phyloP scores from a whole-genome alignment of 1,140 invertebrate genomes.

The Heliconius hermathena region DNA sequence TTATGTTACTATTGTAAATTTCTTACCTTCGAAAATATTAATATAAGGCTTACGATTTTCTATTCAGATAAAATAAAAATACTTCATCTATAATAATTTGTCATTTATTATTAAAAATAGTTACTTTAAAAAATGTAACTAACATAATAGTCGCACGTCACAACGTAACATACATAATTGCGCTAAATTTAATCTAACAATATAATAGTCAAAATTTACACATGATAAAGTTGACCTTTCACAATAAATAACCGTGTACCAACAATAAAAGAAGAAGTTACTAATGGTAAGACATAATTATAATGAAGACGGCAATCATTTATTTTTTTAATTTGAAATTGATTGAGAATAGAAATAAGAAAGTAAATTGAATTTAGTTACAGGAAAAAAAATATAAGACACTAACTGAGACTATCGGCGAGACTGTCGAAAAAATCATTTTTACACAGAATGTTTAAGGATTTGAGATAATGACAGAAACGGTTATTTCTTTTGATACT shows the following conservation, averaged over 20 bases:
- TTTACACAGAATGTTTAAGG: constrained; percentile 66
- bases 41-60: no score
- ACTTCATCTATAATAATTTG: neutral
- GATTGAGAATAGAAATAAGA: neutral
- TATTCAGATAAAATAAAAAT: neutral
- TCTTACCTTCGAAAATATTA: no score
- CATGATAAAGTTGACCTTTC: constrained; percentile 2
- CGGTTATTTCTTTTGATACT: constrained; percentile 82
- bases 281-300: neutral
- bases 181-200: neutral
- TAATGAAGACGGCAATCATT: neutral
- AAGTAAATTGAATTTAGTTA: neutral
- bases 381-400: neutral
- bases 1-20: no score
- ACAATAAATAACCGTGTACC: neutral
- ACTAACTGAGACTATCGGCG: constrained; percentile 56
- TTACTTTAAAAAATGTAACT: constrained; percentile 7
- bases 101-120: constrained; percentile 2
- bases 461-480: constrained; percentile 84
- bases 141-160: neutral
- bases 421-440: constrained; percentile 72
- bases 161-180: constrained; percentile 1
- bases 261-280: neutral
- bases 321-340: neutral
- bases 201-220: neutral